Evolutionary conservation across 2,797 vertebrate genomes (phyloP), one percentile per base, ranked within the genome.

Genomic region (Dallia pectoralis): DNA sequence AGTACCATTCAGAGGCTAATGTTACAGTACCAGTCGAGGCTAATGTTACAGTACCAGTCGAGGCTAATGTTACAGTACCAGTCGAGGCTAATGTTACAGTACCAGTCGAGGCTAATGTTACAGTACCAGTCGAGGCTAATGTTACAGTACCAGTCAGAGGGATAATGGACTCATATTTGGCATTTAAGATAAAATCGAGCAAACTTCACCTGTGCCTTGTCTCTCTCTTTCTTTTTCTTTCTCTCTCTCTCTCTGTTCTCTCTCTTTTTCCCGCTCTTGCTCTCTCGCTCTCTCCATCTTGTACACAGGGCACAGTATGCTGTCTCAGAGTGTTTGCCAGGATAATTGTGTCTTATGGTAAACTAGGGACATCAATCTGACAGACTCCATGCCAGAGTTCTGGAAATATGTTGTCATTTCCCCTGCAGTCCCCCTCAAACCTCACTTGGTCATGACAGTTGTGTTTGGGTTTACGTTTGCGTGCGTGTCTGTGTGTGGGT

Each of bases 341-440:
- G 82, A 69, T 72, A 79, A 82, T 82, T 82, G 82, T 82, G 87
- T 86, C 81, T 90, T 85, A 88, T 80, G 88, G 86, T 85, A 87
- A 93, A 87, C 83, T 74, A 87, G 81, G 91, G 91, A 93, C 91
- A 92, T 84, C 87, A 82, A 82, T 88, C 89, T 92, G 92, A 93
- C 92, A 91, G 86, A 84, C 87, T 80, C 75, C 76, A 82, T 89
- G 88, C 91, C 88, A 86, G 80, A 91, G 89, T 89, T 89, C 87
- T 87, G 86, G 88, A 91, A 92, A 92, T 93, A 93, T 92, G 88
- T 88, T 87, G 92, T 92, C 92, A 87, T 91, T 90, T 91, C 87
- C 88, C 87, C 85, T 90, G 78, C 72, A 84, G 87, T 87, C 86
- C 86, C 80, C 81, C 87, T 85, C 91, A 90, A 91, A 88, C 87